phyloP scores from a whole-genome alignment of 35 echinoderm and acorn worm genomes.

The Heliocidaris erythrogramma region DNA sequence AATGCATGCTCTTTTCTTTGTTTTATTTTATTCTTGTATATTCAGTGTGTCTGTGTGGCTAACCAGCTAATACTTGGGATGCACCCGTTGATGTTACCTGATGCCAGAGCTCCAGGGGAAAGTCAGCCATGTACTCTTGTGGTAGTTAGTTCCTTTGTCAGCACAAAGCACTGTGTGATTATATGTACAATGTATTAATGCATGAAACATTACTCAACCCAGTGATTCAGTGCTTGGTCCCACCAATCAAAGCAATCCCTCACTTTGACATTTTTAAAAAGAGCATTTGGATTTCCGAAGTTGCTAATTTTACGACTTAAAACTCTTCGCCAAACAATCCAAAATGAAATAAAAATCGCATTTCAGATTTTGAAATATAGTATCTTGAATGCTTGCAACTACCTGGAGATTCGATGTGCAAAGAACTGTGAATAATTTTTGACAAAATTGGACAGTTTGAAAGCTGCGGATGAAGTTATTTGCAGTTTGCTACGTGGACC shows the following conservation, averaged over 20 bases:
- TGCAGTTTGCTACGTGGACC: background rate
- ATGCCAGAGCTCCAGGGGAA: background rate
- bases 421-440: background rate
- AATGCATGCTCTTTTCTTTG: background rate
- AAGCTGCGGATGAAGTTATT: background rate
- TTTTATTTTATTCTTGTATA: background rate
- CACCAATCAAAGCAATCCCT: background rate
- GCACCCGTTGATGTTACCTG: background rate
- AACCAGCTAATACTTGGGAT: background rate
- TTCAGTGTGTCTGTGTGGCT: slow-evolving; percentile 1
- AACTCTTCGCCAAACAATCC: background rate
- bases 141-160: background rate
- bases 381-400: background rate
- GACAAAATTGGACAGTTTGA: background rate
- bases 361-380: background rate
- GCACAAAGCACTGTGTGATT: background rate
- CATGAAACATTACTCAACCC: background rate
- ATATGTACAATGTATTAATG: background rate
- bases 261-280: background rate
- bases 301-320: background rate
- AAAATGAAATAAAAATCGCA: background rate
- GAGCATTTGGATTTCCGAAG: background rate
- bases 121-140: background rate
- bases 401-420: background rate
- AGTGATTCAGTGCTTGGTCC: background rate